Base-by-base conservation (phyloP, 1,140 invertebrate genomes). In the Nomia melanderi region DNA sequence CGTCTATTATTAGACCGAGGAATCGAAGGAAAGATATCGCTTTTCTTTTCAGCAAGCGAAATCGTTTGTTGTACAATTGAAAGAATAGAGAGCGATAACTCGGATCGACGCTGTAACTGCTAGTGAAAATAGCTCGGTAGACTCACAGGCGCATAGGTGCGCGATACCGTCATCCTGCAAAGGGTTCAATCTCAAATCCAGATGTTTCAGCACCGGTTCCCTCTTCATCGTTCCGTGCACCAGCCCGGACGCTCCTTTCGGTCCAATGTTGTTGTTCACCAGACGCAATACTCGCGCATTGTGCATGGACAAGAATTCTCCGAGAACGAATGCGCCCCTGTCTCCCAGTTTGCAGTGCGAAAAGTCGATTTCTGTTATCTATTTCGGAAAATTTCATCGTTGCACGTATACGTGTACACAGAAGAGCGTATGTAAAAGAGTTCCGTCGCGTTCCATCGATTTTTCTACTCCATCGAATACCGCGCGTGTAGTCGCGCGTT, bases 321-420 rank as follows among this genome's bases (percentile, higher is more conserved):
- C 88, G 9, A 92, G 71, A 0, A 89, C 88, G 12, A 88, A 73
- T 1, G 88, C 90, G 2, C 91, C 92, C 7, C 56, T 59, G 50
- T 92, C 84, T 1, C 31, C 78, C 62, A 92, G 74, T 33, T 88
- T 90, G 77, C 92, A 92, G 57, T 92, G 89, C 5, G 92, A 92
- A 29, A 92, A 87, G 80, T 92, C 86, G 27, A 92, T 73, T 65
- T 90, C 87, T 33, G 83, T 64, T 11, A 92, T 70, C 91, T 91
- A 23, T 25, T 25, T 3, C 2, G 23, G 23, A 23, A 53, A 53
- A 25, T 53, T 25, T 25, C 23, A 2, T 23, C 9, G 39, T 11
- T n/a, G n/a, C n/a, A n/a, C n/a, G n/a, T n/a, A n/a, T n/a, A n/a
- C n/a, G n/a, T n/a, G n/a, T n/a, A n/a, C n/a, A n/a, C n/a, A n/a